Evolutionary conservation across 2,888 invertebrate genomes (phyloP), one percentile per base, ranked within the genome.

Genomic region (Diogma glabrata): DNA sequence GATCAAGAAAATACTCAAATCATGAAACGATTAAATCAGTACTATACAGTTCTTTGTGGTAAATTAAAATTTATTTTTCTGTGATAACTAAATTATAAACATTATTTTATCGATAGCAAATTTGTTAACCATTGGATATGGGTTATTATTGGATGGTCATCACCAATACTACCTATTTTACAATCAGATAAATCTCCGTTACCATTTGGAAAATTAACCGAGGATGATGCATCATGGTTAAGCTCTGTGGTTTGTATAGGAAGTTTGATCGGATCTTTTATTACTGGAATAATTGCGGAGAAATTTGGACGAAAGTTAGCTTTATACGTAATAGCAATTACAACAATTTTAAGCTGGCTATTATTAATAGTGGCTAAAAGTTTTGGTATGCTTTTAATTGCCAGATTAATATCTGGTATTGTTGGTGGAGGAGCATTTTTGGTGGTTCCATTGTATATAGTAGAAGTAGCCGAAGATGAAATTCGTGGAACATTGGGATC

Each of bases 51-150:
- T 20, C n/a, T 40, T 20, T 20, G 40, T 40, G 40, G 40, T 40
- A 20, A 17, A 20, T 40, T n/a, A n/a, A n/a, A n/a, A n/a, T n/a
- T n/a, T n/a, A n/a, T n/a, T n/a, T n/a, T n/a, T 19, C 19, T 4
- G 7, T 19, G 20, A n/a, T n/a, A n/a, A n/a, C n/a, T n/a, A n/a
- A n/a, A n/a, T n/a, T 40, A 17, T n/a, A 7, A 22, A 36, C 14
- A 8, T 16, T 10, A 16, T 43, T 43, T 43, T 43, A 14, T 23
- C 24, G 22, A 14, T 24, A 64, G 66, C 59, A 0, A 68, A 68
- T 40, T 62, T 68, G 2, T 57, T 60, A 1, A 55, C 67, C n/a
- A 57, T 68, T n/a, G 62, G 64, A 0, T 65, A 64, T 61, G 69
- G 68, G 26, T 30, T 3, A 23, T 33, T 20, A 14, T 50, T 14